A percentile compares a stretch with the other conserved stretches of the same genome.
Evolutionary conservation across 2,888 invertebrate genomes (phyloP).

Genomic region (Malacosoma neustria): DNA sequence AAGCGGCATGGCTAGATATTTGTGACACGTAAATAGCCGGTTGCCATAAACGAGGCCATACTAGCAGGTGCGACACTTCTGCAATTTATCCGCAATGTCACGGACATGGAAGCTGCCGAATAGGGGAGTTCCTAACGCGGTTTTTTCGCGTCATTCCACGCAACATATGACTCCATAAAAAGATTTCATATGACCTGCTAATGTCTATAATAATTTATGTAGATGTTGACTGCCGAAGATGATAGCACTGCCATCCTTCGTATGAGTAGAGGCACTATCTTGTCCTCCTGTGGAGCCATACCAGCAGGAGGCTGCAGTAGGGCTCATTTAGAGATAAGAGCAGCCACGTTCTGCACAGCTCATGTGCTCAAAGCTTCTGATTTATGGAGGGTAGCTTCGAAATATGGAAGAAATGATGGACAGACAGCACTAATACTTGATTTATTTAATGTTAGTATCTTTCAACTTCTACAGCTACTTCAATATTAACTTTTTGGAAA

Average conservation of each 20-base stretch:
- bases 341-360: constrained; percentile 56
- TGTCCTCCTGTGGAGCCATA: constrained; percentile 34
- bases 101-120: too few relatives aligned
- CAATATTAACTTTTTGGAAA: not conserved
- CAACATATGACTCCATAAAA: too few relatives aligned
- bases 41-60: too few relatives aligned
- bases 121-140: too few relatives aligned
- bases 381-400: constrained; percentile 39
- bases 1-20: too few relatives aligned
- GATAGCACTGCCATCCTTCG: constrained; percentile 50
- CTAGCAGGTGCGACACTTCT: too few relatives aligned
- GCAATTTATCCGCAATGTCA: too few relatives aligned
- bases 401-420: constrained; percentile 28
- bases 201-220: too few relatives aligned
- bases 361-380: constrained; percentile 34
- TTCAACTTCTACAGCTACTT: not conserved
- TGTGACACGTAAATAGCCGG: too few relatives aligned
- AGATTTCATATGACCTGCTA: too few relatives aligned
- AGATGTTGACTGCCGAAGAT: constrained; percentile 60
- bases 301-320: constrained; percentile 28
- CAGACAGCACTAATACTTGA: constrained; percentile 27
- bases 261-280: constrained; percentile 44
- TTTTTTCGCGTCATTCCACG: too few relatives aligned
- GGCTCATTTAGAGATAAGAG: constrained; percentile 41
- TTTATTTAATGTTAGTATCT: constrained; percentile 30